Base-by-base conservation (phyloP, 2,113 vertebrate species). In the Platichthys flesus region DNA sequence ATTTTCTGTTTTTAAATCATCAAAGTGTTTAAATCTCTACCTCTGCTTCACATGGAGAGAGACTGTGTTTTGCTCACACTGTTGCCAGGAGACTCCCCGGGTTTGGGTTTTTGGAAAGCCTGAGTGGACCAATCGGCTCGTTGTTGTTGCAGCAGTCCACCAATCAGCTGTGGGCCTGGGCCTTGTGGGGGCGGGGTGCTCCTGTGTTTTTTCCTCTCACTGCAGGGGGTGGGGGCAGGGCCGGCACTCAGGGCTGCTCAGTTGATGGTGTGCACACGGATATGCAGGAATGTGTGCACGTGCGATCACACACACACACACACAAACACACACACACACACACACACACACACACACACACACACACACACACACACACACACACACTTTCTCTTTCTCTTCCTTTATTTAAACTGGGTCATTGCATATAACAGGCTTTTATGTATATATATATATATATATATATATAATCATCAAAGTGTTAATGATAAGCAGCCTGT, bases 61-160 rank as follows among this genome's bases (percentile, higher is more conserved):
- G 56, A 79, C 67, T 74, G 81, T 89, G 76, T 88, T 88, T 74
- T 87, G 74, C 82, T 90, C 71, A 45, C 49, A 9, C 86, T 93
- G 92, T 93, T 93, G 91, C 92, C 89, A 80, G 89, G 87, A 90
- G 84, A 92, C 76, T 71, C 70, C 60, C 76, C 0, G 56, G 60
- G 54, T 89, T 86, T 88, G 26, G 24, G 69, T 77, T 90, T 31
- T 89, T 81, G 67, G 81, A 89, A 82, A 75, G 71, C 61, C 26
- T 5, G 24, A 15, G 16, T 45, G 37, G 57, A 73, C 91, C 91
- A 92, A 92, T 92, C 83, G 49, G 79, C 70, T 79, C 83, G 82
- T 88, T 88, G 84, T 88, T 84, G 81, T 90, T 85, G 67, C 78
- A 56, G 2, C 1, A 2, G 31, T 61, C 71, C 40, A 74, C 90